Evolutionary conservation across 2,888 invertebrate species (phyloP).

Genomic region (Pelosia muscerda): DNA sequence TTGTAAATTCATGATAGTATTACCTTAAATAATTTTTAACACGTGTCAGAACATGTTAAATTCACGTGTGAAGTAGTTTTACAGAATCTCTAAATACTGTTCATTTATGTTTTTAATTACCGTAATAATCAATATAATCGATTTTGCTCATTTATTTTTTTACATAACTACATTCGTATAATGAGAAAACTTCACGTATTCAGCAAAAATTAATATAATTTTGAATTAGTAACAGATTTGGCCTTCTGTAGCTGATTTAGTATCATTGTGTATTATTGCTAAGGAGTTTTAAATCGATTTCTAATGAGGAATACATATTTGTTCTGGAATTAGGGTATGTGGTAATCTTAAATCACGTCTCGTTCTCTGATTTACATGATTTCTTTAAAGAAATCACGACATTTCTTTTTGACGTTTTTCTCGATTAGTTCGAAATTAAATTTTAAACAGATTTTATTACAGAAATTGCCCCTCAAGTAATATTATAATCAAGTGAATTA

Average conservation of each 20-base stretch:
- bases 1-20: background rate
- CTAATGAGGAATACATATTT: background rate
- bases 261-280: background rate
- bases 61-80: background rate
- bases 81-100: background rate
- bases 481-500: too few species aligned
- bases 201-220: background rate
- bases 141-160: constrained; percentile 6
- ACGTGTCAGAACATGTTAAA: background rate
- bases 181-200: background rate
- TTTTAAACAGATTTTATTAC: too few species aligned
- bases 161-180: background rate
- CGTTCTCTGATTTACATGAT: background rate
- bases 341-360: background rate
- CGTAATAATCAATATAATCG: constrained; percentile 9
- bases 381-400: too few species aligned
- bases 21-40: background rate
- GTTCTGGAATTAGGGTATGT: background rate
- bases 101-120: constrained; percentile 11
- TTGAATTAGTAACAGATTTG: constrained; percentile 11
- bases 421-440: too few species aligned
- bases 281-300: too few species aligned
- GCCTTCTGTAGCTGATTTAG: background rate
- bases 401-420: too few species aligned
- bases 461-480: too few species aligned